Base-by-base conservation (phyloP, 2,888 invertebrate genomes). In the Eubasilissa splendida region DNA sequence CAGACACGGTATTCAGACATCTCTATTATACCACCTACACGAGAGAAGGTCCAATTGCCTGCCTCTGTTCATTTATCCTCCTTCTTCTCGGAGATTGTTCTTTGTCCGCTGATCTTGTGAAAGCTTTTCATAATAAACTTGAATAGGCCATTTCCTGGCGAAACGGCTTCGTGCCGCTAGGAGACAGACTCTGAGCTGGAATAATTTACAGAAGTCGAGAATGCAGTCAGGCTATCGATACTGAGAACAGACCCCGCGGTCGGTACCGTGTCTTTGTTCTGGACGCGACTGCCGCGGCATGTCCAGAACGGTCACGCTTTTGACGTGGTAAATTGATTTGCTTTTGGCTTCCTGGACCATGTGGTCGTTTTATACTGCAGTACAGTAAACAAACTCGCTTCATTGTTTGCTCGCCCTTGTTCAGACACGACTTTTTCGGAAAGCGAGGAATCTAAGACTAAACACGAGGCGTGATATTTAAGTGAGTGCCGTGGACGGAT, bases 141-240 rank as follows among this genome's bases (percentile, higher is more conserved):
- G 78, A 81, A 81, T 81, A 79, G 79, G 75, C 59, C 75, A 79
- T 76, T 75, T 81, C 81, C 81, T 81, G 81, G 81, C 81, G 53
- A 79, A 79, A 70, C 58, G 7, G 31, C 53, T 11, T 50, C 12
- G 31, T 10, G 52, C 42, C 50, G 12, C n/a, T 52, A 9, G 52
- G 50, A 52, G n/a, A n/a, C 68, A 50, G 66, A 50, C 66, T 42
- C 66, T 3, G 10, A 12, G n/a, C 65, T 12, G 12, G 42, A 8
- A n/a, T 42, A 42, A 10, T 8, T 22, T 7, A 11, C 2, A 60
- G 60, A 4, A 42, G 2, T 7, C 42, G 42, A 22, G 42, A 42
- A 42, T 42, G 42, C 42, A 42, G 42, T 42, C 42, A 42, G 42
- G 42, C 42, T 42, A 7, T 42, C 42, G 42, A 42, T 42, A 42